These are phyloP conservation scores for Erannis defoliaria DNA, from an alignment of 2,888 invertebrate genomes.

Conservation along the genomic window DNA sequence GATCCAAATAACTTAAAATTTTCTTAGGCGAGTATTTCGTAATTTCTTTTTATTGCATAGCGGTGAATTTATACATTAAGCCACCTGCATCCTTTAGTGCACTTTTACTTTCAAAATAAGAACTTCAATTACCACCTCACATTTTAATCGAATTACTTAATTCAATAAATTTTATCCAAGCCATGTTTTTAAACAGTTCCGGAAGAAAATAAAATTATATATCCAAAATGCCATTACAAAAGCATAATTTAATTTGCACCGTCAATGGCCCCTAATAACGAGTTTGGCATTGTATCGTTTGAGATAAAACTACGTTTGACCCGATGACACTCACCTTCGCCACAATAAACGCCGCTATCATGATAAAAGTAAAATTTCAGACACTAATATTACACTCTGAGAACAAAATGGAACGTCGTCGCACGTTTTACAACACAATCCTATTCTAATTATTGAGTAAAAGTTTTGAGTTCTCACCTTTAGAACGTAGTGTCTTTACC, in stretches of 20 bases:
- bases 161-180: no score
- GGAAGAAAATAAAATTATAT: background rate
- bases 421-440: constrained; percentile 30
- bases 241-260: constrained; percentile 6
- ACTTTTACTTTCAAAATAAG: no score
- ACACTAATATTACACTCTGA: constrained; percentile 27
- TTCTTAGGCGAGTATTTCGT: no score
- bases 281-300: constrained; percentile 16
- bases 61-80: no score
- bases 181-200: background rate
- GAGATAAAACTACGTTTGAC: constrained; percentile 29
- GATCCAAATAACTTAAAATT: no score
- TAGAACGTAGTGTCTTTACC: constrained; percentile 42
- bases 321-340: constrained; percentile 33
- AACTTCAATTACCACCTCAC: no score
- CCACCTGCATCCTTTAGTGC: no score
- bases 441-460: constrained; percentile 43
- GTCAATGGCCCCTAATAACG: constrained; percentile 28
- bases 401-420: constrained; percentile 33
- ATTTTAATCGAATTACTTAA: no score
- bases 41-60: no score
- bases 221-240: constrained; percentile 5
- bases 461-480: constrained; percentile 46
- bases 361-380: constrained; percentile 37
- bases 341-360: constrained; percentile 28